A percentile compares a stretch with the other conserved stretches of the same genome.
phyloP scores from a whole-genome alignment of 2,888 invertebrate genomes.

The Pantelozetes paolii region DNA sequence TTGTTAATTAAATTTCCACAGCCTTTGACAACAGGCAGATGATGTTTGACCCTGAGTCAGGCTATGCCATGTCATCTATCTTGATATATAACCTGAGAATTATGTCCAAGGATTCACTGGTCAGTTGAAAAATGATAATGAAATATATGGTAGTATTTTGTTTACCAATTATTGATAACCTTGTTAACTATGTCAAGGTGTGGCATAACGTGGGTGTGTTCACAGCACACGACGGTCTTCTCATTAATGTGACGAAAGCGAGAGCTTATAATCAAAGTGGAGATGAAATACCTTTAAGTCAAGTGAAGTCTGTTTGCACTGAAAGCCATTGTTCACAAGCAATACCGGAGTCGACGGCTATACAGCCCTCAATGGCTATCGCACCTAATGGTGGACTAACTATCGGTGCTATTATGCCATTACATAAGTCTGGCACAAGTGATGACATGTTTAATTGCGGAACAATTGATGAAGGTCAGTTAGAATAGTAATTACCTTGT shows the following conservation, averaged over 20 bases:
- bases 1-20: neutral
- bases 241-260: constrained; percentile 5
- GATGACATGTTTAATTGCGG: constrained; percentile 8
- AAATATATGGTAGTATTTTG: neutral
- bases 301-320: constrained; percentile 5
- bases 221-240: neutral
- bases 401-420: constrained; percentile 5
- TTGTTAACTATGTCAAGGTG: neutral
- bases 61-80: neutral
- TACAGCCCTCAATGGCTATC: neutral
- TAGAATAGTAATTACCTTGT: neutral
- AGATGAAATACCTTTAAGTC: constrained; percentile 15
- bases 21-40: constrained; percentile 9
- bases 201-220: constrained; percentile 12
- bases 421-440: neutral
- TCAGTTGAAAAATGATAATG: no score
- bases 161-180: neutral
- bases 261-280: constrained; percentile 12
- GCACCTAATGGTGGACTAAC: neutral
- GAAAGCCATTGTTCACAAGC: neutral
- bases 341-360: neutral
- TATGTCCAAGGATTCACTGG: neutral
- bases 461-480: neutral
- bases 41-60: constrained; percentile 2
- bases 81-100: neutral